These are phyloP conservation scores for Phaedon cochleariae DNA, from an alignment of 2,888 invertebrate genomes.

Conservation along the genomic window DNA sequence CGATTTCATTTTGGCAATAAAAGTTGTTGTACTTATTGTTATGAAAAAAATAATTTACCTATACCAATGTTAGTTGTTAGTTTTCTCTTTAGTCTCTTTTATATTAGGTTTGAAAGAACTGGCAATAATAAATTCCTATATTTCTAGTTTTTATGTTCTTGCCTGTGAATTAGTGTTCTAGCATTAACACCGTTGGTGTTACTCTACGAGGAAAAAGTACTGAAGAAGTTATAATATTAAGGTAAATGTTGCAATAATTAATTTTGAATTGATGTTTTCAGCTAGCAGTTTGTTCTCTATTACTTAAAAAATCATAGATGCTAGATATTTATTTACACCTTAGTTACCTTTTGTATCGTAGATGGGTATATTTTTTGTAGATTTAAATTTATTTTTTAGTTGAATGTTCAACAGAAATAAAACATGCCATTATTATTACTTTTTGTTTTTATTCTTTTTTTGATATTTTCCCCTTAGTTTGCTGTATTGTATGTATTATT, in stretches of 20 bases:
- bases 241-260: slow-evolving; percentile 49
- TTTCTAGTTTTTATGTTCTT: slow-evolving; percentile 44
- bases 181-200: slow-evolving; percentile 3
- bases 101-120: slow-evolving; percentile 41
- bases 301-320: slow-evolving; percentile 45
- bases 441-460: slow-evolving; percentile 24
- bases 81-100: slow-evolving; percentile 28
- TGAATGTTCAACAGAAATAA: slow-evolving; percentile 17
- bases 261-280: slow-evolving; percentile 38
- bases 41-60: slow-evolving; percentile 7
- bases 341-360: slow-evolving; percentile 50
- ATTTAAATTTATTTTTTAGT: slow-evolving; percentile 41
- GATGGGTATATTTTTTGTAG: slow-evolving; percentile 43
- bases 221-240: slow-evolving; percentile 40
- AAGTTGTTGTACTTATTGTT: slow-evolving; percentile 21
- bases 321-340: slow-evolving; percentile 54
- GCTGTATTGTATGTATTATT: slow-evolving; percentile 1
- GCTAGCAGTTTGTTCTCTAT: slow-evolving; percentile 44
- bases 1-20: slow-evolving; percentile 13
- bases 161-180: slow-evolving; percentile 42
- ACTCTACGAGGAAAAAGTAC: slow-evolving; percentile 23
- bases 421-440: slow-evolving; percentile 20
- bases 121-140: slow-evolving; percentile 49
- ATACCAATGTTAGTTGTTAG: slow-evolving; percentile 40
- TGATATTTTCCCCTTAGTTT: slow-evolving; percentile 27